Percentiles rank a stretch among this genome's conserved stretches.
phyloP scores from a whole-genome alignment of 2,797 vertebrate genomes.

The Miichthys miiuy region DNA sequence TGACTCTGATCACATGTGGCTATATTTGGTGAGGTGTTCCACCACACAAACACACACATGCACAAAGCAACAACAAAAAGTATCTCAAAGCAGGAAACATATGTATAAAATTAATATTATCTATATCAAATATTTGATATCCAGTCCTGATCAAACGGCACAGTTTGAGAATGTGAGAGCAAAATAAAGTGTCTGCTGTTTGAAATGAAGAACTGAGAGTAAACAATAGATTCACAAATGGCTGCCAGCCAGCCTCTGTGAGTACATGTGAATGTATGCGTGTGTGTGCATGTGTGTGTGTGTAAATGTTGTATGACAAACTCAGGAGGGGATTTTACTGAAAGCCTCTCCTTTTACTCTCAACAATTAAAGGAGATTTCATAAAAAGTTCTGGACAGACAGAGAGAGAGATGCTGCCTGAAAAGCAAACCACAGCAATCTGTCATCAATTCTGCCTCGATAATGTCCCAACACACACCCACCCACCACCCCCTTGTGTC shows the following conservation, averaged over 20 bases:
- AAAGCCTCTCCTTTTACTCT: conserved; percentile 64
- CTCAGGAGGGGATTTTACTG: conserved; percentile 62
- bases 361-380: conserved; percentile 72
- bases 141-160: conserved; percentile 24
- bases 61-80: neutral
- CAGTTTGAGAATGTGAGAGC: conserved; percentile 35
- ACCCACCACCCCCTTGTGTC: neutral
- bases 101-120: conserved; percentile 32
- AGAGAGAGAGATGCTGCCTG: conserved; percentile 19
- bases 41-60: neutral
- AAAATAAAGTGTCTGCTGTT: conserved; percentile 54
- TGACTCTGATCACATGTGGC: conserved; percentile 6
- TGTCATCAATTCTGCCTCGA: conserved; percentile 37
- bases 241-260: conserved; percentile 57
- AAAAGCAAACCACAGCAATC: conserved; percentile 52
- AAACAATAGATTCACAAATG: conserved; percentile 78
- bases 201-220: conserved; percentile 67
- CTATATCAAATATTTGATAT: neutral
- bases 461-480: conserved; percentile 1
- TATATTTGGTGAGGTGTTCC: neutral
- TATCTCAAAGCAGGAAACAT: neutral
- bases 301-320: conserved; percentile 21
- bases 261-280: conserved; percentile 9
- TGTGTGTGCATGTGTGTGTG: too few relatives aligned
- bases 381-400: conserved; percentile 56